phyloP scores from a whole-genome alignment of 2,888 invertebrate species.

The Gymnoscelis rufifasciata region DNA sequence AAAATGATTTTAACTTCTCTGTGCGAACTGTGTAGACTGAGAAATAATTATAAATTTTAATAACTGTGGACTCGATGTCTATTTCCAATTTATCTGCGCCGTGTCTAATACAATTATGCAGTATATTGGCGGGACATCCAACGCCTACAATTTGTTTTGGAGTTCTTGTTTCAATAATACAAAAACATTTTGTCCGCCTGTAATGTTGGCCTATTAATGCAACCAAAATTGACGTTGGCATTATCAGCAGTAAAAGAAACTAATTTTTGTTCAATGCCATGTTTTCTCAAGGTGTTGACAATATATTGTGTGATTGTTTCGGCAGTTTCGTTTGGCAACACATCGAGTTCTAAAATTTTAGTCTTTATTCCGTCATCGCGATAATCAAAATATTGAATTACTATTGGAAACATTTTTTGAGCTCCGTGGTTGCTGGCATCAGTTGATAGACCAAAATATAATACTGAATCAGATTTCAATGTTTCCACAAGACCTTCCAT shows the following conservation, averaged over 20 bases:
- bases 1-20: slow-evolving; percentile 23
- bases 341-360: neutral
- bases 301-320: slow-evolving; percentile 5
- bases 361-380: neutral
- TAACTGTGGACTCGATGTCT: slow-evolving; percentile 22
- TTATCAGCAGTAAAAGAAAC: slow-evolving; percentile 37
- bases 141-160: slow-evolving; percentile 9
- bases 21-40: slow-evolving; percentile 30
- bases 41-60: slow-evolving; percentile 30
- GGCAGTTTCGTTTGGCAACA: neutral
- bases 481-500: too few relatives aligned
- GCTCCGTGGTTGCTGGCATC: slow-evolving; percentile 31
- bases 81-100: slow-evolving; percentile 6
- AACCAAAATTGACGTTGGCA: slow-evolving; percentile 42
- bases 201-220: slow-evolving; percentile 19
- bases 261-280: slow-evolving; percentile 24
- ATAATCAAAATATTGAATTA: slow-evolving; percentile 34
- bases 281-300: slow-evolving; percentile 3
- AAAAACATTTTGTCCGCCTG: slow-evolving; percentile 8
- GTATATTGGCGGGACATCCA: slow-evolving; percentile 12
- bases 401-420: slow-evolving; percentile 31
- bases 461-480: neutral
- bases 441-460: neutral
- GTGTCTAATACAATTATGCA: slow-evolving; percentile 8
- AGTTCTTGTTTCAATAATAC: neutral